Base-by-base conservation (phyloP, 2,113 vertebrate species). In the Megalops atlanticus region DNA sequence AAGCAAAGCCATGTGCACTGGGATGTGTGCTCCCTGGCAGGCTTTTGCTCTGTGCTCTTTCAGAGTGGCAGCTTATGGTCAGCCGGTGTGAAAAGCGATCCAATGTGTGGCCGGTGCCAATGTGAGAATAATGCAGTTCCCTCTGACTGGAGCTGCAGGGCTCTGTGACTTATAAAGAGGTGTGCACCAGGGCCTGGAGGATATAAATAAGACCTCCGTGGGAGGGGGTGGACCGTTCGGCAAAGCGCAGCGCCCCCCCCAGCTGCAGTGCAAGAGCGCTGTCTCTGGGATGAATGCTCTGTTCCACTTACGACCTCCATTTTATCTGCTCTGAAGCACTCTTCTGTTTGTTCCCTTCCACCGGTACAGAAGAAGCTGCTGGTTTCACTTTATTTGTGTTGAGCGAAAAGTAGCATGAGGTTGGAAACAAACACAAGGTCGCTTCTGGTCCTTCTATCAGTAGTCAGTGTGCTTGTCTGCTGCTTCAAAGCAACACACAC, bases 151-250 rank as follows among this genome's bases (percentile, higher is more conserved):
- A 35, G 64, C 69, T 38, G 41, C 7, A 27, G 47, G 43, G 38
- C 36, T 43, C 45, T 18, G 21, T 33, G 68, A 14, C 27, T 82
- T 64, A 54, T 54, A 27, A 77, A 33, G 38, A 41, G 73, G 36
- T 58, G 47, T 40, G 47, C 18, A n/a, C 58, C 27, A 8, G n/a
- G 70, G 49, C 76, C 38, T 40, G 35, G 31, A 33, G 47, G 39
- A 31, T 71, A 74, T 74, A 35, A 78, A 78, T 78, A 71, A 38
- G 71, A n/a, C 12, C 7, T 36, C 31, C n/a, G 64, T 15, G 35
- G 40, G 49, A 36, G 35, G 4, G 16, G 58, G 74, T 41, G 35
- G 4, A 18, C n/a, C 52, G 6, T 18, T 18, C 21, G 52, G 52
- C 7, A 2, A 24, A 58, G 52, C 21, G 3, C 49, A 14, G 5